Base-by-base conservation (phyloP, 2,797 vertebrate genomes). In the Diglossa cyanea region DNA sequence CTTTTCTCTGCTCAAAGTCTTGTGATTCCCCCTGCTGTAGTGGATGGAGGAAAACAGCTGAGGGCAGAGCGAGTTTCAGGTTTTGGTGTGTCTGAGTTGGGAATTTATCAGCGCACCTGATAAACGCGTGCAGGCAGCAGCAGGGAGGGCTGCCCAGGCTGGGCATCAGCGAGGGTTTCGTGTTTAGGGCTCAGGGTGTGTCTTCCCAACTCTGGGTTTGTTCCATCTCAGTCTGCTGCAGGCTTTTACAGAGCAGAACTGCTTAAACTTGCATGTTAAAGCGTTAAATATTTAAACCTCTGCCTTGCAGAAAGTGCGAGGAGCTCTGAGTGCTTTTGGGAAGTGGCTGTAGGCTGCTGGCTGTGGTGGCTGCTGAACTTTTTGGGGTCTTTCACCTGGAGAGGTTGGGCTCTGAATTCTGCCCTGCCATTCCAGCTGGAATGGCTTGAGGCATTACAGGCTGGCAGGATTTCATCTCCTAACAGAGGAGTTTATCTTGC, bases 51-150 rank as follows among this genome's bases (percentile, higher is more conserved):
- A 6, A 28, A 17, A 13, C 2, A 37, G 39, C 39, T 13, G 62
- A 30, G 53, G 88, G 66, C 23, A 16, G 79, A 76, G 23, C 0
- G 3, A 18, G 19, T 42, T 60, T 54, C 9, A 1, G 19, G 42
- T 35, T 57, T 44, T 24, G 61, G 5, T 47, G 61, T 2, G 5
- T 23, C 40, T 7, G 3, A 24, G 39, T 42, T 30, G 5, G 37
- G 63, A 15, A 2, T 85, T 70, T 65, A 1, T 58, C 47, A 2
- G 39, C 2, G 86, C 86, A 11, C 30, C n/a, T 67, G 85, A 39
- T 9, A 21, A 54, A n/a, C 53, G 3, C 18, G 0, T 9, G 48
- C 57, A 2, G n/a, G 13, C 33, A 3, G 60, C n/a, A 4, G 72
- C 60, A 20, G 74, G 20, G 31, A 15, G 17, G 17, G 53, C 82